Conservation (phyloP, 2,797 vertebrate genomes). For the Aselliscus stoliczkanus region DNA sequence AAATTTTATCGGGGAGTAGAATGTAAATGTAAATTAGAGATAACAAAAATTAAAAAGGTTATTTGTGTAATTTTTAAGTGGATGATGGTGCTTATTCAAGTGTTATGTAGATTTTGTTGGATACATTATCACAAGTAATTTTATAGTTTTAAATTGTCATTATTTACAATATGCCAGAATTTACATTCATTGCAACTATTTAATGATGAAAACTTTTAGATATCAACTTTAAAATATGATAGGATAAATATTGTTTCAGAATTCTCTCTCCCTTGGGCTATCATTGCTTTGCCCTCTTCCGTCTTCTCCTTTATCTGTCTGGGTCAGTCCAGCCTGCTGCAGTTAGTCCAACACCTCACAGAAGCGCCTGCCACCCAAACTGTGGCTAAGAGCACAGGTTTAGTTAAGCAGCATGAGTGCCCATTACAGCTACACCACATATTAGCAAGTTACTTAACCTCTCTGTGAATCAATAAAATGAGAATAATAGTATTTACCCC, state of each 20-base stretch:
- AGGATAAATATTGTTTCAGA: neutral
- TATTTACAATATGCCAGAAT: conserved; percentile 14
- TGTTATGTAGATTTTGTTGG: neutral
- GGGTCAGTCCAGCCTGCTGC: neutral
- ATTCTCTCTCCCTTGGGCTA: neutral
- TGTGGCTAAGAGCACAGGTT: neutral
- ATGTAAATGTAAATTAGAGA: conserved; percentile 4
- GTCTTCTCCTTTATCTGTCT: neutral
- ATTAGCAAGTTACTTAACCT: neutral
- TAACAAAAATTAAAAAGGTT: neutral
- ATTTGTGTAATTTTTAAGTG: conserved; percentile 13
- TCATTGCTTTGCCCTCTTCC: neutral
- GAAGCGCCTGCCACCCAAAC: neutral
- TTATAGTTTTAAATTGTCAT: conserved; percentile 16
- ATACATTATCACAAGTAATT: neutral
- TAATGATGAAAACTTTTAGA: conserved; percentile 9
- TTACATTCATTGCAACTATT: neutral
- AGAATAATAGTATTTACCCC: neutral
- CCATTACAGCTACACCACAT: neutral
- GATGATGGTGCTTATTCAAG: neutral
- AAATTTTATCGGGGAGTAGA: conserved; percentile 1
- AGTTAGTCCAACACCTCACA: neutral
- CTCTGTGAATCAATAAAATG: neutral
- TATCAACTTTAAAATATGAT: neutral
- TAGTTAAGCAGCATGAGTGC: neutral